Evolutionary conservation across 2,888 invertebrate species (phyloP), one percentile per base, ranked within the genome.

Genomic region (Lacanobia oleracea): DNA sequence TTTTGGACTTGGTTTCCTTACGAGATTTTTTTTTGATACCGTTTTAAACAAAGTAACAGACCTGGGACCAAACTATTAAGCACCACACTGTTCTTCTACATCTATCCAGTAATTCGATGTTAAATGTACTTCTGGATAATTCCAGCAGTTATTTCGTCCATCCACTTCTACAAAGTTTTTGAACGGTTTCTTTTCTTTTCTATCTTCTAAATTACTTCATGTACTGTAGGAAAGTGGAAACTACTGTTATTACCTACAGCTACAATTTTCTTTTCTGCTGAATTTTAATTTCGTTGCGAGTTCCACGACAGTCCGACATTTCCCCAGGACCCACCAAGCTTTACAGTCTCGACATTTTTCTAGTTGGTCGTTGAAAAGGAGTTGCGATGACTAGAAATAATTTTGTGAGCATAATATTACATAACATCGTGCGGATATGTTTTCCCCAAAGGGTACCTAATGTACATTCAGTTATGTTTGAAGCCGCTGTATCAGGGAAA

Each of bases 221-320:
- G 10, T 65, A n/a, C n/a, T n/a, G 21, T 5, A 18, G 14, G 1
- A 45, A 48, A 66, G 7, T 37, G 14, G 6, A 23, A 66, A 45
- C 16, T n/a, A 33, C 9, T 18, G 4, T 18, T 67, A n/a, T 67
- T n/a, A 27, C 10, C 23, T 50, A 7, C 37, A 10, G 16, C 21
- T 16, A 16, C 40, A n/a, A 67, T 57, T n/a, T 45, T 48, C n/a
- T 23, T 37, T 71, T 23, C 74, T 21, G 9, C 10, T 40, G 9
- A 48, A 48, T 27, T 60, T 27, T 60, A 40, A 60, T 40, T 37
- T 40, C 12, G 23, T 73, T 59, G 12, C 2, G 1, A 45, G n/a
- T 23, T 45, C 8, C 10, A 57, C 3, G n/a, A 59, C 69, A 23
- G 23, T 45, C n/a, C 16, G 16, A 16, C 9, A 73, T 73, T 73